phyloP scores from a whole-genome alignment of 2,888 invertebrate genomes.

The Apotomis capreana region DNA sequence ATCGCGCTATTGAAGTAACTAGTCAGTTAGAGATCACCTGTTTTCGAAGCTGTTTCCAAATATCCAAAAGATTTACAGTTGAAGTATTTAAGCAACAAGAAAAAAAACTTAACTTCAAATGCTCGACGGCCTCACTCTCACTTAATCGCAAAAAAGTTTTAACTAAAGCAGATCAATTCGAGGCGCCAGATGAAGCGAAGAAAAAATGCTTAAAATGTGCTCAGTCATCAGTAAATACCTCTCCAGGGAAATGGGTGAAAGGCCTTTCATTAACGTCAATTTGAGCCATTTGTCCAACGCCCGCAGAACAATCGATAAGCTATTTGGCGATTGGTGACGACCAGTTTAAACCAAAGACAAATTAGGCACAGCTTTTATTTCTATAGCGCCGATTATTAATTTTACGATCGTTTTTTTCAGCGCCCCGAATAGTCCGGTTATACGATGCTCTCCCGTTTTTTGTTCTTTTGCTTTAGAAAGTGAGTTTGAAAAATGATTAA shows the following conservation, averaged over 20 bases:
- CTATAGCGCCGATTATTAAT: constrained; percentile 47
- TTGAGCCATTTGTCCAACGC: constrained; percentile 63
- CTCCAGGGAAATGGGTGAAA: constrained; percentile 66
- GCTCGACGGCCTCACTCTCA: constrained; percentile 50
- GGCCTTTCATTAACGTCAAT: constrained; percentile 62
- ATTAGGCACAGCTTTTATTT: constrained; percentile 55
- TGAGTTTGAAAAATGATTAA: constrained; percentile 35
- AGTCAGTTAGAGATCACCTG: too few species aligned
- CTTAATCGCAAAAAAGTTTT: constrained; percentile 44
- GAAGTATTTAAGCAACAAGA: constrained; percentile 18
- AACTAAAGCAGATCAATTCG: constrained; percentile 46
- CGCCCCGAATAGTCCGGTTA: constrained; percentile 8
- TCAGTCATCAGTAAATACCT: constrained; percentile 40
- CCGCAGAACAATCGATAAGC: constrained; percentile 59
- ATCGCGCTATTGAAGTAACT: too few species aligned
- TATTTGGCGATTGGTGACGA: constrained; percentile 48
- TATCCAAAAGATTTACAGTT: background rate
- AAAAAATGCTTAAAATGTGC: constrained; percentile 46
- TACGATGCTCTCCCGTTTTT: constrained; percentile 31
- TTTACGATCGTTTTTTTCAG: constrained; percentile 20
- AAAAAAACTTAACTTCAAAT: constrained; percentile 13
- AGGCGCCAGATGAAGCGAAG: constrained; percentile 44
- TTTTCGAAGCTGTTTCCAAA: too few species aligned
- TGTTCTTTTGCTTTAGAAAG: constrained; percentile 30
- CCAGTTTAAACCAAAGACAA: constrained; percentile 53